phyloP scores from a whole-genome alignment of 2,113 vertebrate species.

The Ictalurus punctatus region DNA sequence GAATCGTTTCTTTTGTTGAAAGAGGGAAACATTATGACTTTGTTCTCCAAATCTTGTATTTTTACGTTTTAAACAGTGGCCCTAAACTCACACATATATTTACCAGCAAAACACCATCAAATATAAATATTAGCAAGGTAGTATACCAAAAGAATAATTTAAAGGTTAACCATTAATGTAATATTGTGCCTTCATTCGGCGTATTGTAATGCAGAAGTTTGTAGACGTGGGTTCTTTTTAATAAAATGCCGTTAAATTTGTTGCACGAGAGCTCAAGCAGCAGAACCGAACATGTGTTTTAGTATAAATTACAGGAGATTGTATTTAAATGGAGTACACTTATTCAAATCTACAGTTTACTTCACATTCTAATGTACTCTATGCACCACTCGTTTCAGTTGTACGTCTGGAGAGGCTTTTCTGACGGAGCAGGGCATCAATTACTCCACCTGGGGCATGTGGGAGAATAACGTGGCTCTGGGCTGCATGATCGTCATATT shows the following conservation, averaged over 20 bases:
- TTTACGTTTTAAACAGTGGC: neutral
- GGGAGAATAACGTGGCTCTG: conserved; percentile 86
- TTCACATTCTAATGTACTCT: neutral
- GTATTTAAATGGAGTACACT: neutral
- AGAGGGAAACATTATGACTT: neutral
- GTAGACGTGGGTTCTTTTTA: neutral
- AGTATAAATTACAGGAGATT: neutral
- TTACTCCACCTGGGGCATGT: conserved; percentile 79
- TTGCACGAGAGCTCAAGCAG: neutral
- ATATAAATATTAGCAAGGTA: neutral
- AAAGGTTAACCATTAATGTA: neutral
- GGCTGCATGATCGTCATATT: conserved; percentile 79
- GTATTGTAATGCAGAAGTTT: neutral
- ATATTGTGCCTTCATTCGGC: neutral
- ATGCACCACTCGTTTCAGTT: conserved; percentile 46
- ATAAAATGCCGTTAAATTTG: neutral
- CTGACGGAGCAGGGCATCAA: conserved; percentile 79
- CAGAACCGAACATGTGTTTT: neutral
- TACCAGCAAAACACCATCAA: neutral
- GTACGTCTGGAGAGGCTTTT: conserved; percentile 76
- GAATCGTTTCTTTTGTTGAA: neutral
- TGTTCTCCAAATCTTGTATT: neutral
- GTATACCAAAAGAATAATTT: neutral
- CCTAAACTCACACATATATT: neutral
- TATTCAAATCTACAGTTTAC: neutral